Base-by-base conservation (phyloP, 2,888 invertebrate genomes). In the Sipha maydis region DNA sequence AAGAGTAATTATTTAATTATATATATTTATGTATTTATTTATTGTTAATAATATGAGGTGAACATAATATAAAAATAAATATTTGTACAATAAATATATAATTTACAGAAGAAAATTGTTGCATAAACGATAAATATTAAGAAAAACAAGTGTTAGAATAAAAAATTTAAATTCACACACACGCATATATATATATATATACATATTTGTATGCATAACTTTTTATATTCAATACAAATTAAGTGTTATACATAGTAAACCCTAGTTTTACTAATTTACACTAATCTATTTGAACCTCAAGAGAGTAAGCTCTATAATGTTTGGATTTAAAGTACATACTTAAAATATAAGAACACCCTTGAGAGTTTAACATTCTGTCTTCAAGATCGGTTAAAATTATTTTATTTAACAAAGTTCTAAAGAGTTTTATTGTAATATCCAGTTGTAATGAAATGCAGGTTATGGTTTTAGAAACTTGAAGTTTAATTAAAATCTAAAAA, bases 311-410 rank as follows among this genome's bases (percentile, higher is more conserved):
- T 25, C 28, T 21, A 41, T 48, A 82, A 31, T 69, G 28, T 69
- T 83, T 71, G 82, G 82, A 83, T 83, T 83, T 71, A 31, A 71
- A 83, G 48, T 83, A 54, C 82, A 25, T 82, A 82, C 82, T 82
- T 82, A 69, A 82, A 82, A 69, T 82, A 48, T 82, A 82, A 82
- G 41, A 31, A 41, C 28, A 21, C 69, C 19, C 41, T 41, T n/a
- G 82, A 69, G 69, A 82, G 31, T 82, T 69, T 17, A 82, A 48
- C 41, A 21, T 69, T 82, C 9, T 82, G 28, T 80, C n/a, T 67
- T 67, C 9, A 67, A 80, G 41, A 38, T 80, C 67, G 38, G 61
- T 80, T n/a, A 67, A 67, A n/a, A 3, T 7, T 61, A 41, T 67
- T 61, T 67, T 80, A 61, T n/a, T 61, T 38, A 73, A 38, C 7